Conservation (phyloP, 2,888 invertebrate species). For the Lobophora halterata region DNA sequence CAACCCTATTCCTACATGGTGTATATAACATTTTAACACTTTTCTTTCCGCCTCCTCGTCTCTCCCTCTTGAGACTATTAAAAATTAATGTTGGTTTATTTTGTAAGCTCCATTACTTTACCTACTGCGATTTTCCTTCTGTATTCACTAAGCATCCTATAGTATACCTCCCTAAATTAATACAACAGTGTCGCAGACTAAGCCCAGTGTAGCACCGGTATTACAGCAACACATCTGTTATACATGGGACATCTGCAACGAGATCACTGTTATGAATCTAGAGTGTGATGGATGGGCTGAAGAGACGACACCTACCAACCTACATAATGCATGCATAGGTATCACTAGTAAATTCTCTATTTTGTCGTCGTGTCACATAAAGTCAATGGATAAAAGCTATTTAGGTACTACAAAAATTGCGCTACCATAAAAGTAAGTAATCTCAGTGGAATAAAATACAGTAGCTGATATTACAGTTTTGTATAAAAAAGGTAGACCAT, state of each 20-base stretch:
- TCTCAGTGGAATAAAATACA: neutral
- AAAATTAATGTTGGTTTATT: neutral
- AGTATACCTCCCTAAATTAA: conserved; percentile 36
- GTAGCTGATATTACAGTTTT: neutral
- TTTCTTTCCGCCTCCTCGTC: conserved; percentile 13
- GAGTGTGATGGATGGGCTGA: conserved; percentile 69
- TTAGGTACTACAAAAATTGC: no score
- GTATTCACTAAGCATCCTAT: conserved; percentile 5
- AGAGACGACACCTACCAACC: conserved; percentile 32
- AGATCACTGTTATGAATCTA: conserved; percentile 66
- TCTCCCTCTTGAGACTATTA: conserved; percentile 2
- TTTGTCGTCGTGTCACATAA: no score
- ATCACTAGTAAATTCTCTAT: neutral
- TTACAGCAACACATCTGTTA: conserved; percentile 58
- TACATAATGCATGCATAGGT: neutral
- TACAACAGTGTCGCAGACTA: conserved; percentile 36
- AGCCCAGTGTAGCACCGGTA: conserved; percentile 40
- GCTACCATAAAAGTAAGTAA: no score
- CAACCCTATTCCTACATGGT: conserved; percentile 34
- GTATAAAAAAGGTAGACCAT: conserved; percentile 1
- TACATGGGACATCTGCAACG: conserved; percentile 60
- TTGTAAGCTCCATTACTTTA: conserved; percentile 2
- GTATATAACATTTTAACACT: conserved; percentile 26
- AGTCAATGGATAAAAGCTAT: no score
- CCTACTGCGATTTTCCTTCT: conserved; percentile 1